A percentile compares a stretch with the other conserved stretches of the same genome.
Conservation (phyloP, 1,140 invertebrate species). For the Panulirus ornatus region DNA sequence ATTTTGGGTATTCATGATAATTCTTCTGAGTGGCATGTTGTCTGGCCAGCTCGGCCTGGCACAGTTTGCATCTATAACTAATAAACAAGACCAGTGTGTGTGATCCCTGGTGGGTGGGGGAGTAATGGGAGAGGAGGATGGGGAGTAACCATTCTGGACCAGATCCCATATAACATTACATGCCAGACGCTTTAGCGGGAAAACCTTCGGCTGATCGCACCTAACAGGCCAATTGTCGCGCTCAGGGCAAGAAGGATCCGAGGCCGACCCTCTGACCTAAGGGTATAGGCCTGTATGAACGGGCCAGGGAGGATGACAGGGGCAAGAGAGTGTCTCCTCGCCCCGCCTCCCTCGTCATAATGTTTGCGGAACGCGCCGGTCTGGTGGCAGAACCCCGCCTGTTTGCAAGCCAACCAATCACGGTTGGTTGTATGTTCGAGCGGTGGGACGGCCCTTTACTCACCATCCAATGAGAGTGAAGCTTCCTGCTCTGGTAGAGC, state of each 20-base stretch:
- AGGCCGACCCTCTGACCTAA: background rate
- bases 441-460: background rate
- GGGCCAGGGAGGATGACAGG: background rate
- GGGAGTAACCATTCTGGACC: background rate
- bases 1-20: too few species aligned
- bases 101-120: background rate
- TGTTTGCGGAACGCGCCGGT: conserved; percentile 43
- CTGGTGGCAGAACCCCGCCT: conserved; percentile 19
- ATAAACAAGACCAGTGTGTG: conserved; percentile 7
- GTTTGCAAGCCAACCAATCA: conserved; percentile 27
- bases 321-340: background rate
- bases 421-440: too few species aligned
- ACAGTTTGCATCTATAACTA: too few species aligned
- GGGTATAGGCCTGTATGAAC: background rate
- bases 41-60: too few species aligned
- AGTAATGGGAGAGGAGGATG: too few species aligned
- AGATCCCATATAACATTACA: conserved; percentile 18
- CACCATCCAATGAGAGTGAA: conserved; percentile 23
- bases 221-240: conserved; percentile 24
- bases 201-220: conserved; percentile 22
- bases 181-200: background rate
- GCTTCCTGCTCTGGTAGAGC: conserved; percentile 6
- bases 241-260: background rate
- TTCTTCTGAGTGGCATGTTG: too few species aligned
- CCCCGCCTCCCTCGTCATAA: conserved; percentile 59